Conservation (phyloP, 2,113 vertebrate genomes). For the Esox niger region DNA sequence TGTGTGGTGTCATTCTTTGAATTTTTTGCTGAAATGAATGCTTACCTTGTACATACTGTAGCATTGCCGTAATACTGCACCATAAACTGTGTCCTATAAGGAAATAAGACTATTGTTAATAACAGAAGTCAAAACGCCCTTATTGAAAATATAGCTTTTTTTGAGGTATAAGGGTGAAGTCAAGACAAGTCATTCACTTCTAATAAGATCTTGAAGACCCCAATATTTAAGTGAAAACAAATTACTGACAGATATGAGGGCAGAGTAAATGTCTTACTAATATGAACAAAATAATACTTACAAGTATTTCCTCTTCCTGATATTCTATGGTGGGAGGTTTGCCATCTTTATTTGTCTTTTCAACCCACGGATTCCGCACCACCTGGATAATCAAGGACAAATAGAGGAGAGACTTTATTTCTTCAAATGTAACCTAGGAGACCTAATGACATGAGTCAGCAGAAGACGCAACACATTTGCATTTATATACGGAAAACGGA, state of each 20-base stretch:
- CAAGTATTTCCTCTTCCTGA: constrained; percentile 94
- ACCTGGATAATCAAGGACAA: constrained; percentile 70
- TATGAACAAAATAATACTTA: constrained; percentile 58
- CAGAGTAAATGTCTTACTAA: constrained; percentile 7
- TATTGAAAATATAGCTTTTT: too few species aligned
- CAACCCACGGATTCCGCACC: constrained; percentile 91
- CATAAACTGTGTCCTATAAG: constrained; percentile 96
- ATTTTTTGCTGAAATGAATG: background rate
- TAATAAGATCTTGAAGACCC: too few species aligned
- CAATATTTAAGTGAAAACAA: too few species aligned
- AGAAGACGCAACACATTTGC: background rate
- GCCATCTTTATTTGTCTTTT: constrained; percentile 93
- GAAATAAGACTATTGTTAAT: constrained; percentile 14
- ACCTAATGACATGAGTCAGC: background rate
- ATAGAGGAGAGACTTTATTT: constrained; percentile 1
- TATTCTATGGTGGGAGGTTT: constrained; percentile 89
- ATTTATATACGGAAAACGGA: too few species aligned
- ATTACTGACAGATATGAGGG: background rate
- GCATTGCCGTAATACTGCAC: constrained; percentile 90
- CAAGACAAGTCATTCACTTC: too few species aligned
- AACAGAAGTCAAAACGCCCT: too few species aligned
- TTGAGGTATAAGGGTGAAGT: too few species aligned
- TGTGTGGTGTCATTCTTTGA: background rate
- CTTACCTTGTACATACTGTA: constrained; percentile 99
- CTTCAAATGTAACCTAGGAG: background rate